A percentile compares a stretch with the other conserved stretches of the same genome.
Conservation (phyloP, 1,140 invertebrate species). For the Globodera rostochiensis region DNA sequence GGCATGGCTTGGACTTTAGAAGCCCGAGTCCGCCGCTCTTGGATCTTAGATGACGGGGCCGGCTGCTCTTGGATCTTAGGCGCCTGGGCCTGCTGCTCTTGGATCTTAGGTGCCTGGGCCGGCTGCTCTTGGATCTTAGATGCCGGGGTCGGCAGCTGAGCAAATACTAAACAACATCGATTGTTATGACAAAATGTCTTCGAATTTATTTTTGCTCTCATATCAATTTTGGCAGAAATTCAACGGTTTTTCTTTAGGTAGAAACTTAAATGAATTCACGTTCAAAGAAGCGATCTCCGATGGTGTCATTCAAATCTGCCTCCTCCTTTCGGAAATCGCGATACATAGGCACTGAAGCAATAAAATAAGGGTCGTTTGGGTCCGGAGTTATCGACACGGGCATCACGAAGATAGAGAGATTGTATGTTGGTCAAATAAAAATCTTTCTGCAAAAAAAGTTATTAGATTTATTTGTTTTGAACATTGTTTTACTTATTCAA, state of each 20-base stretch:
- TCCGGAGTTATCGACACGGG: not conserved
- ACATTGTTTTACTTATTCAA: too few species aligned
- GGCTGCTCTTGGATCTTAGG: not conserved
- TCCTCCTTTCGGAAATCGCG: not conserved
- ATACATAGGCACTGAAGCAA: slow-evolving; percentile 7
- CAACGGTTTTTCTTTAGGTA: not conserved
- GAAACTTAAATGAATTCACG: not conserved
- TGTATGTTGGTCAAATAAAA: too few species aligned
- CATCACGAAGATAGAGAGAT: not conserved
- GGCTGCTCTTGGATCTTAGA: too few species aligned
- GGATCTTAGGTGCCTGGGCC: not conserved
- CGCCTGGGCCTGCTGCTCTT: not conserved
- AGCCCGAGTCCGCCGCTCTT: not conserved
- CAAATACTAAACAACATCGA: too few species aligned
- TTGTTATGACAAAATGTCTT: not conserved
- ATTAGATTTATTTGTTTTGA: too few species aligned
- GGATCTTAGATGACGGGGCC: not conserved
- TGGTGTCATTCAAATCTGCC: not conserved
- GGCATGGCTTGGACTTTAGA: not conserved
- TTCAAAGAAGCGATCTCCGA: slow-evolving; percentile 2
- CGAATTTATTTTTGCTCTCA: not conserved
- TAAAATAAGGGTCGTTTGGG: slow-evolving; percentile 8
- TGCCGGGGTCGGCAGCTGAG: not conserved
- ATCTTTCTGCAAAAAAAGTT: too few species aligned
- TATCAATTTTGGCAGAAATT: not conserved